These are phyloP conservation scores for Cordilura impudica DNA, from an alignment of 2,888 invertebrate genomes.

Conservation along the genomic window DNA sequence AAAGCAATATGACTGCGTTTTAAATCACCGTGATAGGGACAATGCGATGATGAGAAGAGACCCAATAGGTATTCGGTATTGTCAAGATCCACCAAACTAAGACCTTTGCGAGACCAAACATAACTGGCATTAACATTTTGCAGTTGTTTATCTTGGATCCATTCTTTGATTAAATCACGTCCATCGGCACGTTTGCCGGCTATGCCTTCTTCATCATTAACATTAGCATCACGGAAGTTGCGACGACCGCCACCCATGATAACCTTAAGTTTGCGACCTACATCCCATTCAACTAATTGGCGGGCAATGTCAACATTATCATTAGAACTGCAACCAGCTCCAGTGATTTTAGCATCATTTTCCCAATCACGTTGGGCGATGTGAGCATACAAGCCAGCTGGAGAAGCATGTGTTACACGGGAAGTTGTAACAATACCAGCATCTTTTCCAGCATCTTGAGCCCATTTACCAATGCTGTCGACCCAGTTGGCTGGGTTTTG, in stretches of 20 bases:
- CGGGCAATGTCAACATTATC: constrained; percentile 85
- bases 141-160: constrained; percentile 78
- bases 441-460: constrained; percentile 83
- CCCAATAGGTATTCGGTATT: constrained; percentile 81
- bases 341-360: constrained; percentile 81
- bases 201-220: constrained; percentile 80
- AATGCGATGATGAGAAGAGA: constrained; percentile 80
- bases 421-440: constrained; percentile 87
- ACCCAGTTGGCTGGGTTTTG: constrained; percentile 80
- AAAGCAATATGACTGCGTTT: constrained; percentile 76
- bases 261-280: constrained; percentile 86
- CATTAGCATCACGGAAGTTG: constrained; percentile 70
- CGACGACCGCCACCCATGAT: constrained; percentile 76
- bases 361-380: constrained; percentile 86
- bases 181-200: constrained; percentile 81
- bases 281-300: constrained; percentile 83
- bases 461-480: constrained; percentile 84
- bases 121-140: constrained; percentile 74
- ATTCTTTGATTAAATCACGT: constrained; percentile 83
- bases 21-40: constrained; percentile 82
- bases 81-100: constrained; percentile 75
- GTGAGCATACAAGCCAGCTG: constrained; percentile 86
- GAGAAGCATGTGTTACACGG: constrained; percentile 88
- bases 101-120: constrained; percentile 73
- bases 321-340: constrained; percentile 75